Evolutionary conservation across 92 coral and sea anemone species (phyloP).

Genomic region (Micromussa lordhowensis): DNA sequence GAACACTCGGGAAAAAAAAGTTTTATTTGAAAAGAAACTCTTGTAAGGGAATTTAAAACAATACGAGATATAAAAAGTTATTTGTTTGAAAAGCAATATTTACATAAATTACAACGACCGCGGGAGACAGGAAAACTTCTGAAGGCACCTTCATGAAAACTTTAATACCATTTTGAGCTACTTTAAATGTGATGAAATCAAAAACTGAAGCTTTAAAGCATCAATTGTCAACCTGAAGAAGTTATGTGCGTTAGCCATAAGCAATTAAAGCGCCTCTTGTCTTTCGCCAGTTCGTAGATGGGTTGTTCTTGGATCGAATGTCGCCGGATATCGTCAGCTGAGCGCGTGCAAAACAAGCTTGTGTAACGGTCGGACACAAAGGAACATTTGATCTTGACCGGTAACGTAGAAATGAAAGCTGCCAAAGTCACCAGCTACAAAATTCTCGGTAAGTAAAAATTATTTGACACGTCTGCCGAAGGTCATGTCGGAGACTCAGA

Average conservation of each 20-base stretch:
- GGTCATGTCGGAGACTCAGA: too few relatives aligned
- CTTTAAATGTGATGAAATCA: not conserved
- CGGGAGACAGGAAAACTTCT: not conserved
- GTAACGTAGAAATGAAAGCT: conserved; percentile 9
- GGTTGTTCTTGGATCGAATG: not conserved
- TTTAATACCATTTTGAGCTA: not conserved
- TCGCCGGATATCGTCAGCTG: conserved; percentile 28
- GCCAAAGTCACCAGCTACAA: conserved; percentile 20
- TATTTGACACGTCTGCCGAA: not conserved
- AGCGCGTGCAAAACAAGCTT: conserved; percentile 9
- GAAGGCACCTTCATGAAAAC: too few relatives aligned
- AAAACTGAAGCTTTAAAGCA: not conserved
- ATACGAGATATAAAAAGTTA: too few relatives aligned
- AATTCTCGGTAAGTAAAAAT: conserved; percentile 4
- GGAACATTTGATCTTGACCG: not conserved
- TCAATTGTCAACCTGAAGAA: not conserved
- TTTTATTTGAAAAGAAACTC: too few relatives aligned
- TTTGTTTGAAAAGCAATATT: not conserved
- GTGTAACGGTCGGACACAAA: conserved; percentile 24
- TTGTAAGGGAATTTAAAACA: not conserved
- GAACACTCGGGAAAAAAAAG: not conserved
- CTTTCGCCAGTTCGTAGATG: not conserved
- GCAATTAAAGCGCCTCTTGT: not conserved
- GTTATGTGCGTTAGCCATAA: not conserved
- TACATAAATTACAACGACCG: not conserved